Conservation (phyloP, 2,888 invertebrate species). For the Zygaena filipendulae region DNA sequence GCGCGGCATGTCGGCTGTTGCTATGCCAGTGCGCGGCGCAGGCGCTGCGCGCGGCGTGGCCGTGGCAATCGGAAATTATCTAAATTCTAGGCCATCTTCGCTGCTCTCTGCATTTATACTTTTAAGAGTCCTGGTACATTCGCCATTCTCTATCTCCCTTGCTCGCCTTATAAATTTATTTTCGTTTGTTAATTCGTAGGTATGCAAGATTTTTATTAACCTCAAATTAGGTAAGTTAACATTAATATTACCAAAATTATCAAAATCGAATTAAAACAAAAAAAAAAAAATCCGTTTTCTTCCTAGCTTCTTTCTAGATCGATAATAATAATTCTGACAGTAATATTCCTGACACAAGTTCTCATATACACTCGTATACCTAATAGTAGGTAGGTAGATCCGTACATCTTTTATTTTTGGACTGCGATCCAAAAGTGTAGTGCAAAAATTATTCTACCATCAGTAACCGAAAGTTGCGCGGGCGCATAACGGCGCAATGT, state of each 20-base stretch:
- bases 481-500: conserved; percentile 38
- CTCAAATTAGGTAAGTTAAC: not conserved
- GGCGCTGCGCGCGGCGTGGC: conserved; percentile 19
- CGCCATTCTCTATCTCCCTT: conserved; percentile 32
- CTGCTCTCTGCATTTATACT: conserved; percentile 23
- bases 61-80: conserved; percentile 56
- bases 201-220: not conserved
- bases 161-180: conserved; percentile 22
- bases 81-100: conserved; percentile 56
- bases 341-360: no score
- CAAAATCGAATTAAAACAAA: no score
- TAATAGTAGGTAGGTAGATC: no score
- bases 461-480: conserved; percentile 49
- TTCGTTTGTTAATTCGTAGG: not conserved
- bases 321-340: no score
- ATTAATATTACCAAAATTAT: no score
- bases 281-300: no score
- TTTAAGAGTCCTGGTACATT: no score
- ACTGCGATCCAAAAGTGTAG: conserved; percentile 29
- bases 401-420: no score
- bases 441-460: conserved; percentile 39
- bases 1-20: conserved; percentile 23
- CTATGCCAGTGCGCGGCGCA: conserved; percentile 20
- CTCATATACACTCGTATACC: no score
- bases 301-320: no score